phyloP scores from a whole-genome alignment of 1,140 invertebrate genomes.

The Drosophila lacteicornis region DNA sequence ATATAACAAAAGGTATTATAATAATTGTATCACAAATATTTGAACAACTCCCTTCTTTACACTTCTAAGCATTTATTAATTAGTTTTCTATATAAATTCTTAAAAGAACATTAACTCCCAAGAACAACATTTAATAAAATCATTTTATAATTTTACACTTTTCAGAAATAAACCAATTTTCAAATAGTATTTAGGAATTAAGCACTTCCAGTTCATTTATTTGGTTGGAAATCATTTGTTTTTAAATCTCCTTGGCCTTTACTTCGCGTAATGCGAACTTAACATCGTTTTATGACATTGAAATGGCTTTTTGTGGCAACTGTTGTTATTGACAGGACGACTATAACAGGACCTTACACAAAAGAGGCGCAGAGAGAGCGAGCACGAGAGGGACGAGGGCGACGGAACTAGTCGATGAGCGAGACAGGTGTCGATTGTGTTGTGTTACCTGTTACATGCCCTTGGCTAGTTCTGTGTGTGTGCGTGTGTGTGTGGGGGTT shows the following conservation, averaged over 20 bases:
- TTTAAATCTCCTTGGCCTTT: conserved; percentile 8
- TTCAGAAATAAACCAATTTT: not conserved
- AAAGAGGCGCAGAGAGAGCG: conserved; percentile 9
- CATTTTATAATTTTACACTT: not conserved
- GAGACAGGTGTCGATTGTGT: conserved; percentile 53
- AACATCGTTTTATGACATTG: conserved; percentile 74
- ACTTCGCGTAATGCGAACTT: conserved; percentile 52
- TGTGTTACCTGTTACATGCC: conserved; percentile 75
- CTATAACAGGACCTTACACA: conserved; percentile 35
- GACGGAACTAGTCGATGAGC: conserved; percentile 20
- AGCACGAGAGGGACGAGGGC: conserved; percentile 1
- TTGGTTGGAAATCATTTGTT: not conserved
- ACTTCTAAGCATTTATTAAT: no score
- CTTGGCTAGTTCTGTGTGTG: conserved; percentile 25
- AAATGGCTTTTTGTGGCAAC: conserved; percentile 60
- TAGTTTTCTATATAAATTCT: no score
- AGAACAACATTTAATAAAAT: not conserved
- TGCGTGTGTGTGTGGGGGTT: conserved; percentile 8
- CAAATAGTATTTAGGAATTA: not conserved
- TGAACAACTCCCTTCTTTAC: no score
- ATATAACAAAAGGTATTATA: no score
- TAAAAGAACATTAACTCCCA: no score
- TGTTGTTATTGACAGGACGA: conserved; percentile 58
- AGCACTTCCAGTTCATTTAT: not conserved
- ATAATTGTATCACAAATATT: no score